A percentile compares a stretch with the other conserved stretches of the same genome.
These are phyloP conservation scores for Acronicta psi DNA, from an alignment of 2,888 invertebrate species.

Conservation along the genomic window DNA sequence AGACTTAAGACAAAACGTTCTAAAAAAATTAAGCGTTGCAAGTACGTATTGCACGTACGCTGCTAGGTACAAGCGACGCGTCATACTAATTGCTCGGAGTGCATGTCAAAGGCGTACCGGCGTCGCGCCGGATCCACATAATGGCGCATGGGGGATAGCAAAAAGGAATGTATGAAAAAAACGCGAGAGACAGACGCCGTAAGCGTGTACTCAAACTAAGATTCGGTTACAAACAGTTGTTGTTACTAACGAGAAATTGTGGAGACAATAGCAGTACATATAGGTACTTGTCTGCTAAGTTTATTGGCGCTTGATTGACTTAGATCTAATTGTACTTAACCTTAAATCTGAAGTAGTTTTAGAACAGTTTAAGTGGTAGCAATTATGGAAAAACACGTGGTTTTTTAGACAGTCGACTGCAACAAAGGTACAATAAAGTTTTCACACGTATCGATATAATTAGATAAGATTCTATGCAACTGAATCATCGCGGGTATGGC, in stretches of 20 bases:
- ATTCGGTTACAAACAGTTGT: slow-evolving; percentile 81
- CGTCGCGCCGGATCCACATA: slow-evolving; percentile 87
- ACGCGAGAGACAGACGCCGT: slow-evolving; percentile 75
- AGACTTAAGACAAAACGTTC: slow-evolving; percentile 50
- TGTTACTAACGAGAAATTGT: slow-evolving; percentile 72
- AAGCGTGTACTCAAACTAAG: slow-evolving; percentile 73
- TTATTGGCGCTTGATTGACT: slow-evolving; percentile 48
- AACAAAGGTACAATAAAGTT: too few species aligned
- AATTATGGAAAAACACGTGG: too few species aligned
- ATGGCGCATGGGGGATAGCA: slow-evolving; percentile 81
- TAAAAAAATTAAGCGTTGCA: slow-evolving; percentile 51
- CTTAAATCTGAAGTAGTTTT: slow-evolving; percentile 25
- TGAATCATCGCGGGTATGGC: too few species aligned
- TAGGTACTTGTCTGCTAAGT: slow-evolving; percentile 22
- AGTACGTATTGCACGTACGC: slow-evolving; percentile 55
- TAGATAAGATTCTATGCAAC: too few species aligned
- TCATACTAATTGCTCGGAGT: slow-evolving; percentile 87
- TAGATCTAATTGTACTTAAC: slow-evolving; percentile 36
- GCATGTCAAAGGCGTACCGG: slow-evolving; percentile 88
- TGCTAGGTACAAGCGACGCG: slow-evolving; percentile 65
- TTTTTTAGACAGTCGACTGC: too few species aligned
- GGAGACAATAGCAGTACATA: slow-evolving; percentile 55
- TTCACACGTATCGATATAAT: too few species aligned
- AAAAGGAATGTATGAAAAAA: slow-evolving; percentile 83
- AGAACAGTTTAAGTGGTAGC: slow-evolving; percentile 1